These are phyloP conservation scores for Patella vulgata DNA, from an alignment of 1,140 invertebrate species.

Conservation along the genomic window DNA sequence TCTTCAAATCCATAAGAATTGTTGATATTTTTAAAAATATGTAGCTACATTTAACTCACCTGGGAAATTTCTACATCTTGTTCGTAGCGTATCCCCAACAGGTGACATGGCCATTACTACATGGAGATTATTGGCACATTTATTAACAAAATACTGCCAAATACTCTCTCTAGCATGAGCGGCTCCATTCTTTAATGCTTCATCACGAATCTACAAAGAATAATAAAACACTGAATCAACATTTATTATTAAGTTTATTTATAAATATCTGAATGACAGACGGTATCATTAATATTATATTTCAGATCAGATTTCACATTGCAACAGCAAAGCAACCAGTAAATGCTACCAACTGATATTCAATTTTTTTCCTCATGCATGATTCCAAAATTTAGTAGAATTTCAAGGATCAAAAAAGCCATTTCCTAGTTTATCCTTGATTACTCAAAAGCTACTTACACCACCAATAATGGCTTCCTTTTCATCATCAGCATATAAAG, in stretches of 20 bases:
- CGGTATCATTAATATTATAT: too few species aligned
- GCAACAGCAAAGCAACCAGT: too few species aligned
- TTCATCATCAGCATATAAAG: conserved; percentile 86
- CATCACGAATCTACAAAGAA: conserved; percentile 70
- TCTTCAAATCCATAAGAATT: background rate
- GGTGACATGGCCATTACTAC: conserved; percentile 69
- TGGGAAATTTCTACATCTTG: conserved; percentile 68
- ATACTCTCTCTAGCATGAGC: conserved; percentile 73
- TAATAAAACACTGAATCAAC: too few species aligned
- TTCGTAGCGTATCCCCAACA: conserved; percentile 66
- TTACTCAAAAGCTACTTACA: conserved; percentile 49
- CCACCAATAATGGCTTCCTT: conserved; percentile 79
- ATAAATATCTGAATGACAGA: too few species aligned
- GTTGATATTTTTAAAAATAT: too few species aligned
- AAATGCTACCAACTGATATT: too few species aligned
- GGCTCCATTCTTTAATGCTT: conserved; percentile 76
- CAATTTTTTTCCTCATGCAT: too few species aligned
- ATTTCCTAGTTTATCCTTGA: too few species aligned
- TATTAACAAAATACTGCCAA: conserved; percentile 71
- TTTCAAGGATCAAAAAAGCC: too few species aligned
- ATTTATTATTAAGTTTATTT: too few species aligned
- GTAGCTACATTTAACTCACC: conserved; percentile 54
- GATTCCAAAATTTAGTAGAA: too few species aligned
- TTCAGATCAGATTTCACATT: too few species aligned
- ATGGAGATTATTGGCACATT: conserved; percentile 68